phyloP scores from a whole-genome alignment of 2,113 vertebrate genomes.

The Xiphophorus maculatus region DNA sequence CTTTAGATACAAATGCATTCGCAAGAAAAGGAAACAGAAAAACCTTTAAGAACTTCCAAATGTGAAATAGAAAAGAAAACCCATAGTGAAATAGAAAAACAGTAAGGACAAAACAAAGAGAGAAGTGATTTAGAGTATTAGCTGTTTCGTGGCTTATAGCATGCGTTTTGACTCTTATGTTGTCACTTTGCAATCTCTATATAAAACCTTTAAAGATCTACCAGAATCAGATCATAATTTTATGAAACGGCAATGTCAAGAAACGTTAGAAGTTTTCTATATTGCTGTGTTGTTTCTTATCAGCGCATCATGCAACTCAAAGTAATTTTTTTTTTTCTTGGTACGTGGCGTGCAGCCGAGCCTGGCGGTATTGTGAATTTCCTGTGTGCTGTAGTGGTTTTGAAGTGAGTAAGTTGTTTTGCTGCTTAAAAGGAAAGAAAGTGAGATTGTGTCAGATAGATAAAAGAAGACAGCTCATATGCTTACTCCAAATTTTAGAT shows the following conservation, averaged over 20 bases:
- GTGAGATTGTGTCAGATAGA: conserved; percentile 33
- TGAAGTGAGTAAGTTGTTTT: conserved; percentile 45
- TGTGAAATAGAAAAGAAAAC: background rate
- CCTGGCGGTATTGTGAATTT: conserved; percentile 35
- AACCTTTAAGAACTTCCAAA: background rate
- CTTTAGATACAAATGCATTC: background rate
- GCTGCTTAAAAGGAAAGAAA: conserved; percentile 37
- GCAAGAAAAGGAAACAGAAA: background rate
- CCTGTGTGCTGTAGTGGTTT: conserved; percentile 33
- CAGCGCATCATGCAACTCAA: conserved; percentile 6
- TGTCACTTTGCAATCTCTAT: background rate
- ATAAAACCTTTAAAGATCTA: background rate
- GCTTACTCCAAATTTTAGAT: conserved; percentile 3
- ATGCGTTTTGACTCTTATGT: background rate
- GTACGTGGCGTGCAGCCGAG: background rate
- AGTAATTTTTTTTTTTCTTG: background rate
- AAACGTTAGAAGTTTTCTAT: background rate
- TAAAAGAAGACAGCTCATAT: background rate
- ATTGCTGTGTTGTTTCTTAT: conserved; percentile 10
- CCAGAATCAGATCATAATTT: background rate
- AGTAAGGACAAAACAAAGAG: background rate
- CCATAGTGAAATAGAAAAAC: background rate
- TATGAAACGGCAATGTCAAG: background rate
- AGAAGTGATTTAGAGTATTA: background rate
- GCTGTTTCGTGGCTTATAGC: background rate